Conservation (phyloP, 2,113 vertebrate species). For the Apodemus speciosus region DNA sequence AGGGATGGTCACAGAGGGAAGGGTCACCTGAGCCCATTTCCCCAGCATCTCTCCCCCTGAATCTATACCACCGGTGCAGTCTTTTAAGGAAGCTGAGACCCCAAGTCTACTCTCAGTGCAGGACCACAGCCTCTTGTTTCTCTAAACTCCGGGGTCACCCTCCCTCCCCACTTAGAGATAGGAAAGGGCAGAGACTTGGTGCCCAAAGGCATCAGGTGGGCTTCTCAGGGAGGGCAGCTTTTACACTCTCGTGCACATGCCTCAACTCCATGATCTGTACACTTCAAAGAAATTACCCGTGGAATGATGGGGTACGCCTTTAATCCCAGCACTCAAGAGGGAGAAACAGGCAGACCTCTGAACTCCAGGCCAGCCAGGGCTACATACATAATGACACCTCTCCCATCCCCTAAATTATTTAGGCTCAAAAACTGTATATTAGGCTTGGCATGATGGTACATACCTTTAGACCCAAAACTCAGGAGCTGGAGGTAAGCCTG, state of each 20-base stretch:
- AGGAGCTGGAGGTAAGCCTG: background rate
- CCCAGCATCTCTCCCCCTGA: background rate
- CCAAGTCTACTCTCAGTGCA: background rate
- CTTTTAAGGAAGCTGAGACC: background rate
- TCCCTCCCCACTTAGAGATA: background rate
- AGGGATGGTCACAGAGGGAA: background rate
- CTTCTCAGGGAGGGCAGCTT: background rate
- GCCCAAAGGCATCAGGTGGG: background rate
- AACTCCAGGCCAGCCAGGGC: background rate
- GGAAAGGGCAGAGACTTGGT: background rate
- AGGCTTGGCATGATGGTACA: background rate
- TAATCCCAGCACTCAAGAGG: background rate
- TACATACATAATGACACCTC: background rate
- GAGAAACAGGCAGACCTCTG: background rate
- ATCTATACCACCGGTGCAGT: no score
- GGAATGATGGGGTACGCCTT: background rate
- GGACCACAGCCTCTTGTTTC: background rate
- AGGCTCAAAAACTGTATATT: background rate
- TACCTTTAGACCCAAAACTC: background rate
- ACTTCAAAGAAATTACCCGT: background rate
- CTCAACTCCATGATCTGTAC: background rate
- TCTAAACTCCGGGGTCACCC: background rate
- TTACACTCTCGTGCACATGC: rapidly evolving
- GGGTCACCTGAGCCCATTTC: background rate
- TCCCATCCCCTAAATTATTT: background rate